These are phyloP conservation scores for Anguilla obscura DNA, from an alignment of 2,797 vertebrate genomes.

Conservation along the genomic window DNA sequence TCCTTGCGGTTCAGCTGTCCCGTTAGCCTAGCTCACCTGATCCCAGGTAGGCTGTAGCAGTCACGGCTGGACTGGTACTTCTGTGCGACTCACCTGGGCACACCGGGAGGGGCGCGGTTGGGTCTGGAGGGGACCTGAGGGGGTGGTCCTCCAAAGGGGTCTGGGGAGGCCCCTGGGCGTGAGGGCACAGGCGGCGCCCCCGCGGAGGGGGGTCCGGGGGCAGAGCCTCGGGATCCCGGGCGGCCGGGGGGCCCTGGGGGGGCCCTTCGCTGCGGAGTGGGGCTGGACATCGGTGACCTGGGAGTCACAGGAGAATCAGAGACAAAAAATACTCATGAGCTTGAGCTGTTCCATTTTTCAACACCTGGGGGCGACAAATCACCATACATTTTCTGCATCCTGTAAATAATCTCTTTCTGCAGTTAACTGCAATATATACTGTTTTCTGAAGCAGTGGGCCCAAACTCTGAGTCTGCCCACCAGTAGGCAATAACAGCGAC, in stretches of 20 bases:
- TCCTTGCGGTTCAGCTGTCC: background rate
- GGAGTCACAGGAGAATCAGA: constrained; percentile 32
- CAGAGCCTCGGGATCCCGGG: constrained; percentile 82
- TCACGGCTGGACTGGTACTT: background rate
- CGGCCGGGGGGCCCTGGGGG: constrained; percentile 87
- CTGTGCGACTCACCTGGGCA: constrained; percentile 84
- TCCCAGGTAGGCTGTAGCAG: background rate
- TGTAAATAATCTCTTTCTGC: background rate
- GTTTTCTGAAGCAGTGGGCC: background rate
- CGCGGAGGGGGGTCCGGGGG: constrained; percentile 79
- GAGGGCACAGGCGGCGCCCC: constrained; percentile 83
- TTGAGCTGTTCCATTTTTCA: background rate
- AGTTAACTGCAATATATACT: background rate
- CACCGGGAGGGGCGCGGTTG: constrained; percentile 90
- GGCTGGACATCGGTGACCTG: constrained; percentile 94
- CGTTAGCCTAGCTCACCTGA: background rate
- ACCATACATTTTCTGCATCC: background rate
- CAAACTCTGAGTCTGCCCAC: background rate
- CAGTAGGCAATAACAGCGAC: background rate
- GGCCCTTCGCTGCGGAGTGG: constrained; percentile 89
- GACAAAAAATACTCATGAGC: constrained; percentile 26
- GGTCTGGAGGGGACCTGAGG: constrained; percentile 89
- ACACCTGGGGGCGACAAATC: constrained; percentile 30
- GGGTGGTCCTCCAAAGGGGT: constrained; percentile 83
- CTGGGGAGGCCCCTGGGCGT: constrained; percentile 89